These are phyloP conservation scores for Ranitomeya imitator DNA, from an alignment of 2,113 vertebrate genomes.

Conservation along the genomic window DNA sequence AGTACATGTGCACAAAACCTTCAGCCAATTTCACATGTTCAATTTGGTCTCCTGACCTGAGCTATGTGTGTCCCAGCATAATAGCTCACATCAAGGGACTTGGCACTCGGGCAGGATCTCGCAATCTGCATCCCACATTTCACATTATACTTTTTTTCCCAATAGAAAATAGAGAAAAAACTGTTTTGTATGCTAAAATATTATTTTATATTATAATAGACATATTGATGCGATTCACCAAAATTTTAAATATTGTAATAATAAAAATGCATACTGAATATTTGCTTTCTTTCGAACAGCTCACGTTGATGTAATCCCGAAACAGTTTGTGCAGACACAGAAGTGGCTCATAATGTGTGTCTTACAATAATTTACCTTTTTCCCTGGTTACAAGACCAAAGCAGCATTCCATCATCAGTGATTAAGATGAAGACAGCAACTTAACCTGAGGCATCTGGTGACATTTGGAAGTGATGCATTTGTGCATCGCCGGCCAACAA, in stretches of 20 bases:
- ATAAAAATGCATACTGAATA: not conserved
- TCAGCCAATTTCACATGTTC: too few species aligned
- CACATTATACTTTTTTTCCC: too few species aligned
- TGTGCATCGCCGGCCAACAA: slow-evolving; percentile 37
- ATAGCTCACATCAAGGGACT: too few species aligned
- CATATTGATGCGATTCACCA: not conserved
- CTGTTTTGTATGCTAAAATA: too few species aligned
- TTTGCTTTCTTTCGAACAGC: not conserved
- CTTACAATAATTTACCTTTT: slow-evolving; percentile 1
- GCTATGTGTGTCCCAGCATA: too few species aligned
- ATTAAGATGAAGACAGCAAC: slow-evolving; percentile 44
- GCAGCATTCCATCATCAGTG: slow-evolving; percentile 23
- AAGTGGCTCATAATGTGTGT: not conserved
- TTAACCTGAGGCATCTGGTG: slow-evolving; percentile 31
- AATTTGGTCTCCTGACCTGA: too few species aligned
- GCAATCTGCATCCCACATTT: too few species aligned
- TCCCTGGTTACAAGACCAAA: slow-evolving; percentile 12
- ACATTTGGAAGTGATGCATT: slow-evolving; percentile 43
- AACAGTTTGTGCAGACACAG: not conserved
- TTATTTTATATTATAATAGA: not conserved
- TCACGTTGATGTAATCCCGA: not conserved
- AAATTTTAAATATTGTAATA: not conserved
- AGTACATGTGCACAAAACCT: too few species aligned
- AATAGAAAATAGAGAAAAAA: too few species aligned
- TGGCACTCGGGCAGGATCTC: too few species aligned